Evolutionary conservation across 1,140 invertebrate genomes (phyloP), one percentile per base, ranked within the genome.

Genomic region (Thaumetopoea pityocampa): DNA sequence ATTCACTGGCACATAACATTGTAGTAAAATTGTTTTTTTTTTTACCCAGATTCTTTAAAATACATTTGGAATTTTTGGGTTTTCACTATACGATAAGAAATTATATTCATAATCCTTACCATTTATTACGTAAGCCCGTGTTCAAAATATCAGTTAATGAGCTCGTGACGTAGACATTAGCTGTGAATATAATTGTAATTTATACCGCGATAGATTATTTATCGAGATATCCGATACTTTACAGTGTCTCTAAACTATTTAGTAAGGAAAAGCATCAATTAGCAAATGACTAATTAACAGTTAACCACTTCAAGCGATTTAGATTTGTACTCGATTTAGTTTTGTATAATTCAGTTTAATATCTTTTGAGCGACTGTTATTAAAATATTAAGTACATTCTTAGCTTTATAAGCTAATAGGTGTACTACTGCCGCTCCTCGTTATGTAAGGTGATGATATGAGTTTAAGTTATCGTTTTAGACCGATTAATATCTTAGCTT

Each of bases 251-350:
- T n/a, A n/a, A n/a, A n/a, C n/a, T n/a, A n/a, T n/a, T n/a, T n/a
- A n/a, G n/a, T n/a, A n/a, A n/a, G n/a, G n/a, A n/a, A n/a, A n/a
- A 41, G 19, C 24, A 10, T 18, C 28, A 12, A 38, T n/a, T n/a
- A n/a, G n/a, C n/a, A 28, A 12, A 17, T 3, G 28, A 45, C 38
- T 35, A 36, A 29, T 12, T 38, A 50, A 32, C 35, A 49, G 48
- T 47, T 51, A 49, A 38, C 40, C 47, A 54, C 51, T 54, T 62
- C 52, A 60, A 57, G 45, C 47, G 61, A 64, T 60, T 54, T 51
- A 38, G 26, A 67, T 58, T 52, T 57, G 67, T 70, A 57, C 67
- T 67, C 64, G 44, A 37, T 51, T 54, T n/a, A n/a, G n/a, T n/a
- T n/a, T 54, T 70, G 54, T 63, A 67, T 58, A 67, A 67, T 61